Percentiles rank a stretch among this genome's conserved stretches.
Evolutionary conservation across 2,113 vertebrate genomes (phyloP).

Genomic region (Limanda limanda): DNA sequence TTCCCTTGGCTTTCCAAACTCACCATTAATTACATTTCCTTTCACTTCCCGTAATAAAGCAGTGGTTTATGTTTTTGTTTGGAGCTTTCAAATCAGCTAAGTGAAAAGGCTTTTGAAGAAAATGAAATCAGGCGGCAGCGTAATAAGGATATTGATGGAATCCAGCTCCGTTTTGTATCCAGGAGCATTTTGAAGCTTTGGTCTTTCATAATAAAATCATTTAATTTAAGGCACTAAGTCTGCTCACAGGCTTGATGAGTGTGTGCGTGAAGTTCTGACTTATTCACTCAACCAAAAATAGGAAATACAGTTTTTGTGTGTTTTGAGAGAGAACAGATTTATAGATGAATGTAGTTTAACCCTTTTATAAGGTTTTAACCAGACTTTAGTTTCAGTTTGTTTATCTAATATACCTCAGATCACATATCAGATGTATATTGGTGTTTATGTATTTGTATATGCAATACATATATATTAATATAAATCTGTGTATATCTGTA

Average conservation of each 20-base stretch:
- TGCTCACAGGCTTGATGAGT: neutral
- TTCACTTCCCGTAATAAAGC: constrained; percentile 54
- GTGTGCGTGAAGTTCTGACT: neutral
- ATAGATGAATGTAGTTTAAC: neutral
- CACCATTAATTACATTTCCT: constrained; percentile 61
- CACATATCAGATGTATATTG: too few relatives aligned
- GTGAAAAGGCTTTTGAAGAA: constrained; percentile 39
- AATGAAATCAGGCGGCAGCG: constrained; percentile 47
- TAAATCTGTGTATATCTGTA: too few relatives aligned
- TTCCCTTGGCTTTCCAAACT: constrained; percentile 33
- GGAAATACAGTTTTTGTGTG: neutral
- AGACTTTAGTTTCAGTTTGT: too few relatives aligned
- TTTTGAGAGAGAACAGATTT: neutral
- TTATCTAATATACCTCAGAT: too few relatives aligned
- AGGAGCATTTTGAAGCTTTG: constrained; percentile 8
- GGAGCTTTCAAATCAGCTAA: constrained; percentile 49
- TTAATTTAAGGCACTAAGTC: neutral
- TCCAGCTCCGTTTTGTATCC: neutral
- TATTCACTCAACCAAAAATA: too few relatives aligned
- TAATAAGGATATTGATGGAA: constrained; percentile 48
- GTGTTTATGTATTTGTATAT: too few relatives aligned
- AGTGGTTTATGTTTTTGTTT: constrained; percentile 56
- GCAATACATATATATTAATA: too few relatives aligned
- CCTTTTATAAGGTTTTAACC: neutral
- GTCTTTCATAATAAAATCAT: constrained; percentile 6